These are phyloP conservation scores for Teleiodes luculella DNA, from an alignment of 2,888 invertebrate species.

Conservation along the genomic window DNA sequence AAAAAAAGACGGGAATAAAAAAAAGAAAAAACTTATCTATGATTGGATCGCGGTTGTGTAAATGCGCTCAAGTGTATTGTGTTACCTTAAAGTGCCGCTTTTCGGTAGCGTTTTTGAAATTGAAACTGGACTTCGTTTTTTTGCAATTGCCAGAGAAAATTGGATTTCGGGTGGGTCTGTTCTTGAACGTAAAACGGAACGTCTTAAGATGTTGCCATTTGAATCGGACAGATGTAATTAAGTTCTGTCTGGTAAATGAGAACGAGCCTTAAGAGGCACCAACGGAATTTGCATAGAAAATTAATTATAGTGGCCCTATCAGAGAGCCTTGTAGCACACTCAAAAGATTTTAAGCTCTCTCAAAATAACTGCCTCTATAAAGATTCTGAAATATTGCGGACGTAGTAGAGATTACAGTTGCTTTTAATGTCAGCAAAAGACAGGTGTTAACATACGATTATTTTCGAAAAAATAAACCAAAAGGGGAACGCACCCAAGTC, in stretches of 20 bases:
- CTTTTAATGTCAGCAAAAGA: neutral
- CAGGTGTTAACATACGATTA: constrained; percentile 2
- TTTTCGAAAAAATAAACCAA: neutral
- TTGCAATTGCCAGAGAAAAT: constrained; percentile 24
- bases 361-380: neutral
- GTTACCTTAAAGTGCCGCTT: constrained; percentile 57
- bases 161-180: constrained; percentile 33
- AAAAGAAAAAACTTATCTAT: constrained; percentile 69
- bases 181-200: constrained; percentile 5
- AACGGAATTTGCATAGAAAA: constrained; percentile 6
- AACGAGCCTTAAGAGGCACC: neutral
- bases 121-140: constrained; percentile 33
- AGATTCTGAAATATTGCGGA: neutral
- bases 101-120: constrained; percentile 66
- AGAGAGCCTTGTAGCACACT: neutral
- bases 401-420: neutral
- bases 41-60: constrained; percentile 77
- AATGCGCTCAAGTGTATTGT: constrained; percentile 70
- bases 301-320: constrained; percentile 2
- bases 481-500: neutral
- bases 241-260: constrained; percentile 6
- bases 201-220: constrained; percentile 8
- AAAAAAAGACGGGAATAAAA: constrained; percentile 40
- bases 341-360: neutral
- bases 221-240: constrained; percentile 6